These are phyloP conservation scores for Ibidorhyncha struthersii DNA, from an alignment of 2,113 vertebrate genomes.

Conservation along the genomic window DNA sequence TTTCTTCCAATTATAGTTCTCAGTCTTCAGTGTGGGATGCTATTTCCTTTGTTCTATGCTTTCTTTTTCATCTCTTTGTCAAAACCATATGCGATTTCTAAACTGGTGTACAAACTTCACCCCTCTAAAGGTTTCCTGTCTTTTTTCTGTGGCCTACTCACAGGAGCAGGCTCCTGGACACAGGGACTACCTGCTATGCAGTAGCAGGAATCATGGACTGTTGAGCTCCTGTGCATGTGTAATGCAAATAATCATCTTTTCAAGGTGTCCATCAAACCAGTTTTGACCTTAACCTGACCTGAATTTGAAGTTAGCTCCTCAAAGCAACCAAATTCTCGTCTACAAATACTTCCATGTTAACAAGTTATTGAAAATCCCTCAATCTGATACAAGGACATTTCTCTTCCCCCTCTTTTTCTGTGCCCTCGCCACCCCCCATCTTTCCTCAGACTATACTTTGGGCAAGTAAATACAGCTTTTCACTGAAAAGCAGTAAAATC, in stretches of 20 bases:
- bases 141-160: background rate
- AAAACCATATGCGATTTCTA: background rate
- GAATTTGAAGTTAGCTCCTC: background rate
- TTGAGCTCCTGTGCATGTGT: background rate
- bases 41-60: background rate
- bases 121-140: background rate
- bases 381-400: background rate
- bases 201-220: background rate
- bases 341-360: background rate
- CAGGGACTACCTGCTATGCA: background rate
- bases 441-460: background rate
- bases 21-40: background rate
- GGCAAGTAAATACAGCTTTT: background rate
- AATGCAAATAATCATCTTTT: background rate
- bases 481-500: background rate
- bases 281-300: background rate
- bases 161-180: background rate
- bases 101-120: background rate
- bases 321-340: background rate
- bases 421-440: fast-evolving
- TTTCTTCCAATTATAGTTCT: background rate
- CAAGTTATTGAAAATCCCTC: background rate
- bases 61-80: background rate
- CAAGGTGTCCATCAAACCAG: background rate
- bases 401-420: background rate